Evolutionary conservation across 2,888 invertebrate species (phyloP), one percentile per base, ranked within the genome.

Genomic region (Anticlea derivata): DNA sequence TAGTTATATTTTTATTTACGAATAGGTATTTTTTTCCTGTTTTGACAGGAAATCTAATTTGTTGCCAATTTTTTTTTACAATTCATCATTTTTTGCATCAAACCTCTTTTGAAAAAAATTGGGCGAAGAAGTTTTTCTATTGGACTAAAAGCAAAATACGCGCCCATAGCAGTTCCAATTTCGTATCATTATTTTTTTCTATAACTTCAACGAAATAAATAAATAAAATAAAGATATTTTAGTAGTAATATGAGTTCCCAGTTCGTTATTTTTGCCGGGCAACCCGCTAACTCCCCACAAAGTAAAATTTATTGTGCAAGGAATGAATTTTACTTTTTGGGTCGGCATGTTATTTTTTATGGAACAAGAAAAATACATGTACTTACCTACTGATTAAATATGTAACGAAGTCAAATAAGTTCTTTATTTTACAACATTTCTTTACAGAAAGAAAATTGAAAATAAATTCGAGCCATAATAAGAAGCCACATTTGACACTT

Each of bases 321-420:
- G 4, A 17, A 17, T 17, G 17, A 3, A 17, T 17, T 17, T 17
- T 17, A 17, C 17, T 17, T 17, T 17, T 7, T 7, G n/a, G n/a
- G n/a, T n/a, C n/a, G 52, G 63, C 76, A 79, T 70, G 69, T 75
- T 73, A 73, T 65, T 67, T 75, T 75, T 75, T 73, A 77, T 56
- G 60, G 58, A 54, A 31, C 20, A 8, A 35, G 29, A 20, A 40
- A 30, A 34, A 22, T 17, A 34, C 7, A 7, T 27, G 1, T 1
- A 26, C 8, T n/a, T 10, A 8, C 6, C 1, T 11, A n/a, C 27
- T 10, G 10, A 17, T 17, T 3, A 3, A 17, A 17, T 4, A 17
- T 17, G 17, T 17, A n/a, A n/a, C n/a, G n/a, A n/a, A n/a, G n/a
- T n/a, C n/a, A n/a, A n/a, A n/a, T n/a, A n/a, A n/a, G n/a, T n/a